Conservation (phyloP, 2,888 invertebrate species). For the Aphidoletes aphidimyza region DNA sequence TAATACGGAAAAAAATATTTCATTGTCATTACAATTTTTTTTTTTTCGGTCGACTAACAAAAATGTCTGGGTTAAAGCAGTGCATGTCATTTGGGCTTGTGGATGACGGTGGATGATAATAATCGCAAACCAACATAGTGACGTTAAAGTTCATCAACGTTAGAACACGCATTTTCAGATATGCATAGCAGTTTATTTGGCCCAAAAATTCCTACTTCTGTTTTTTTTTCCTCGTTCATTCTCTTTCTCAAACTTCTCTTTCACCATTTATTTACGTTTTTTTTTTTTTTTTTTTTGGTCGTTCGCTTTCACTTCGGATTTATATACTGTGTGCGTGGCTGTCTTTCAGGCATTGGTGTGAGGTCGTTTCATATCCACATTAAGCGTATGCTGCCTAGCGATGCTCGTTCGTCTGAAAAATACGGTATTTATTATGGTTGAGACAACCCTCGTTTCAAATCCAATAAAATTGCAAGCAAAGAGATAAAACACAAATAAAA, state of each 20-base stretch:
- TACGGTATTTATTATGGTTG: conserved; percentile 52
- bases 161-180: background rate
- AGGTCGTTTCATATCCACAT: background rate
- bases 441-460: conserved; percentile 55
- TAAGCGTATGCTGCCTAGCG: background rate
- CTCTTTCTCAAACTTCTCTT: too few species aligned
- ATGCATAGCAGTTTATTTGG: background rate
- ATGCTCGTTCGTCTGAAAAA: conserved; percentile 55
- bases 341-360: background rate
- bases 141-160: too few species aligned
- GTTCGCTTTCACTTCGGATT: background rate
- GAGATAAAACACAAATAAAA: conserved; percentile 56
- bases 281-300: background rate
- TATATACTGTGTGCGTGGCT: background rate
- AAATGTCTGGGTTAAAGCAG: too few species aligned
- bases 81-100: too few species aligned
- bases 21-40: too few species aligned
- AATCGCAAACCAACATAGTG: too few species aligned
- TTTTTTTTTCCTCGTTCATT: too few species aligned
- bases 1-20: too few species aligned
- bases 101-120: too few species aligned
- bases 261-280: too few species aligned
- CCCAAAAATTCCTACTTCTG: too few species aligned
- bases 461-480: conserved; percentile 55
- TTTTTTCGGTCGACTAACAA: too few species aligned